Conservation (phyloP, 2,888 invertebrate genomes). For the Pseudoips prasinana region DNA sequence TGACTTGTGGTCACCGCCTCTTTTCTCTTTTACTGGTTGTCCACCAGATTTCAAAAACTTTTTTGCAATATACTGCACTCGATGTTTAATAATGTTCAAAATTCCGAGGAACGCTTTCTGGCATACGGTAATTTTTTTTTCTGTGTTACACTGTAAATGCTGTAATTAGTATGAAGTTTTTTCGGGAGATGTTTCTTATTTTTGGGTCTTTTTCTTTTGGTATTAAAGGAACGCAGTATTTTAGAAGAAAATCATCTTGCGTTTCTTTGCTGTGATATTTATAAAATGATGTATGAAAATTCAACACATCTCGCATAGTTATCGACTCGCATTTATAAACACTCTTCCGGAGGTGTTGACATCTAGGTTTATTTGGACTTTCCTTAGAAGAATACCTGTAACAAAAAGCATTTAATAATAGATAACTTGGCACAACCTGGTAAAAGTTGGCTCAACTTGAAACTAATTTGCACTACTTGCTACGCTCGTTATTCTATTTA, state of each 20-base stretch:
- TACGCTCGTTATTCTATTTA: background rate
- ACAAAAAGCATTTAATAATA: background rate
- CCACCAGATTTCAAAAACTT: conserved; percentile 9
- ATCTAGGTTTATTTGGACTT: background rate
- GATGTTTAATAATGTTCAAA: conserved; percentile 9
- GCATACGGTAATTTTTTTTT: background rate
- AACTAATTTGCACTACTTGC: background rate
- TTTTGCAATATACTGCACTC: conserved; percentile 7
- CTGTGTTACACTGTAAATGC: background rate
- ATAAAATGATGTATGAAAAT: conserved; percentile 3
- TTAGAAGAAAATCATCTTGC: conserved; percentile 1
- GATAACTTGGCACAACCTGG: background rate
- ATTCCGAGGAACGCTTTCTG: conserved; percentile 1
- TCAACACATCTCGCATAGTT: background rate
- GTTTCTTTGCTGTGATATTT: conserved; percentile 4
- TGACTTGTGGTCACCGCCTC: conserved; percentile 19
- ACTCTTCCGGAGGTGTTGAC: background rate
- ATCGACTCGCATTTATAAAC: background rate
- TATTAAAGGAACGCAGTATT: background rate
- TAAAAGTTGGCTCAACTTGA: background rate
- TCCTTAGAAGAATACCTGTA: background rate
- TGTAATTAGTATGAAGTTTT: background rate
- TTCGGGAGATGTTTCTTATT: background rate
- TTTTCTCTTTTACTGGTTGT: conserved; percentile 12
- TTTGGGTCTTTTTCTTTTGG: conserved; percentile 1